A percentile compares a stretch with the other conserved stretches of the same genome.
Conservation (phyloP, 2,113 vertebrate genomes). For the Nothoprocta pentlandii region DNA sequence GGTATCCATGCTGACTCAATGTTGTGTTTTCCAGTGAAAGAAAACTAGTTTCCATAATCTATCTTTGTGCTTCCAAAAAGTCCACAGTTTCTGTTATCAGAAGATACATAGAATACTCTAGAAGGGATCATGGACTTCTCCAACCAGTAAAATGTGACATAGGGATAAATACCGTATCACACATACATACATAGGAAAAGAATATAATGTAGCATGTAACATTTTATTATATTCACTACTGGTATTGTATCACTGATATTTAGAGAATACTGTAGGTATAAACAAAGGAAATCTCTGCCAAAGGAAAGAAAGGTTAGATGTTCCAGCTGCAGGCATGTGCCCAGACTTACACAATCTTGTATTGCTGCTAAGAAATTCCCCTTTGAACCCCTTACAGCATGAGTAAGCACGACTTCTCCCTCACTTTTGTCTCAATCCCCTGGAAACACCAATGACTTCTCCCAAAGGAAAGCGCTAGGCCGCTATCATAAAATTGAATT, state of each 20-base stretch:
- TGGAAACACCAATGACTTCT: neutral
- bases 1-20: neutral
- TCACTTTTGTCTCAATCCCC: neutral
- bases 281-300: neutral
- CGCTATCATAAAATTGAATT: neutral
- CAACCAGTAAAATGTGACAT: neutral
- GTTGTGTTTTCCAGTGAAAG: neutral
- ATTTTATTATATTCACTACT: neutral
- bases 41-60: neutral
- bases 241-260: neutral
- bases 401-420: neutral
- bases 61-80: rapidly evolving
- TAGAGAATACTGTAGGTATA: neutral
- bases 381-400: neutral
- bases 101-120: neutral
- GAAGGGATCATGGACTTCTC: neutral
- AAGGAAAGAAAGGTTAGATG: rapidly evolving
- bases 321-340: neutral
- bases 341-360: neutral
- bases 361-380: neutral
- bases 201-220: neutral
- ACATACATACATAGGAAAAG: neutral
- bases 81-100: neutral
- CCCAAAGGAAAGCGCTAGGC: neutral
- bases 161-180: neutral